Percentiles rank a stretch among this genome's conserved stretches.
Evolutionary conservation across 30 jellyfish, hydroid and myxozoan species (phyloP).

Genomic region (Chironex yamaguchii): DNA sequence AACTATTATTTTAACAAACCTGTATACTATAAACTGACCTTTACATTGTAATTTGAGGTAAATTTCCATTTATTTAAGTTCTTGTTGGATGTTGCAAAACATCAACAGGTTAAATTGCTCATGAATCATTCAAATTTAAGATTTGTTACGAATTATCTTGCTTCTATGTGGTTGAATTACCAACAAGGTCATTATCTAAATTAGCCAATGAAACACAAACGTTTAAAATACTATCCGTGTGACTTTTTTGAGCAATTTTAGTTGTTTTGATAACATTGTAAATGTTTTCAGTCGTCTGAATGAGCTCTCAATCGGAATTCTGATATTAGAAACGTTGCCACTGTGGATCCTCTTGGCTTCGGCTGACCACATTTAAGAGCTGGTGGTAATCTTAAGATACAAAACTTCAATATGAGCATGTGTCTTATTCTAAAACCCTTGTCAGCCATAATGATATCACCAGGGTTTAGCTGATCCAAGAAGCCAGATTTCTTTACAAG

Average conservation of each 20-base stretch:
- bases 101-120: no score
- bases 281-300: constrained; percentile 33
- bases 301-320: constrained; percentile 61
- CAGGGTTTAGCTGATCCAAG: constrained; percentile 40
- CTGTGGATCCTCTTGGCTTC: constrained; percentile 51
- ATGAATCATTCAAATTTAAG: no score
- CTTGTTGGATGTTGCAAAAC: no score
- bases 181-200: constrained; percentile 12
- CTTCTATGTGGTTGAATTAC: not conserved
- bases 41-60: no score
- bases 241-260: constrained; percentile 25
- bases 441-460: constrained; percentile 50
- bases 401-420: constrained; percentile 22
- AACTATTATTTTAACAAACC: no score
- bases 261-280: not conserved
- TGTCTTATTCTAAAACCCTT: constrained; percentile 36
- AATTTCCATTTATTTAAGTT: no score
- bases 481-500: constrained; percentile 43
- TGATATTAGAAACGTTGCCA: constrained; percentile 36
- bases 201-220: constrained; percentile 35
- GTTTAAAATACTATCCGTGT: constrained; percentile 1
- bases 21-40: no score
- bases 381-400: constrained; percentile 23
- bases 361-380: constrained; percentile 20
- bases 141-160: no score